Percentiles rank a stretch among this genome's conserved stretches.
These are phyloP conservation scores for Julus scandinavius DNA, from an alignment of 2,888 invertebrate genomes.

Conservation along the genomic window DNA sequence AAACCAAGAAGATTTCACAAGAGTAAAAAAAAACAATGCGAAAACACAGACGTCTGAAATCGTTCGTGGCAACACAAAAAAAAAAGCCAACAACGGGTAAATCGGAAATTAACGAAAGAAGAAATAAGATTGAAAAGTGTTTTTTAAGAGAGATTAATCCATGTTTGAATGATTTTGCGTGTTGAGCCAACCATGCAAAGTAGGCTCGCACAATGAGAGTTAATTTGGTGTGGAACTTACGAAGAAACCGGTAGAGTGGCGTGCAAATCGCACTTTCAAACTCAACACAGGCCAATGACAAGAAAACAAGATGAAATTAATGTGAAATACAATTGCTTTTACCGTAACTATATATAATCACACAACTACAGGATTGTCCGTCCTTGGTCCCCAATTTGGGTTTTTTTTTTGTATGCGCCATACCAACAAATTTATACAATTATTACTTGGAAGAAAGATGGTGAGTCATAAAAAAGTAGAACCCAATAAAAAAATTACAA, in stretches of 20 bases:
- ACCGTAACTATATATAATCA: too few relatives aligned
- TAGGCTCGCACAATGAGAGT: background rate
- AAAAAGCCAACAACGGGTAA: background rate
- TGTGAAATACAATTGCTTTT: background rate
- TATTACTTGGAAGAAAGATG: too few relatives aligned
- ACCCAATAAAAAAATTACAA: too few relatives aligned
- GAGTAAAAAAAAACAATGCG: background rate
- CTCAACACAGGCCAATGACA: background rate
- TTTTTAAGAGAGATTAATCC: slow-evolving; percentile 2
- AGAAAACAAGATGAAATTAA: slow-evolving; percentile 11
- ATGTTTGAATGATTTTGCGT: background rate
- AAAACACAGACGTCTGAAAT: slow-evolving; percentile 10
- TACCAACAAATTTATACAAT: too few relatives aligned
- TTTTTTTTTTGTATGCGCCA: too few relatives aligned
- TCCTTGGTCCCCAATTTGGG: too few relatives aligned
- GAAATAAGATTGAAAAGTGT: slow-evolving; percentile 15
- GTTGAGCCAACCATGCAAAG: background rate
- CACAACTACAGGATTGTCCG: too few relatives aligned
- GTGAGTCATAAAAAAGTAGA: too few relatives aligned
- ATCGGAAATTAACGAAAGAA: slow-evolving; percentile 1
- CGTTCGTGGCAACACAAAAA: background rate
- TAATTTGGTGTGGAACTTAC: background rate
- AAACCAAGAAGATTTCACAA: background rate
- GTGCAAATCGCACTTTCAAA: slow-evolving; percentile 10
- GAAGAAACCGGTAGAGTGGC: background rate